A percentile compares a stretch with the other conserved stretches of the same genome.
phyloP scores from a whole-genome alignment of 2,797 vertebrate genomes.

The Oceanodroma leucorhoa region DNA sequence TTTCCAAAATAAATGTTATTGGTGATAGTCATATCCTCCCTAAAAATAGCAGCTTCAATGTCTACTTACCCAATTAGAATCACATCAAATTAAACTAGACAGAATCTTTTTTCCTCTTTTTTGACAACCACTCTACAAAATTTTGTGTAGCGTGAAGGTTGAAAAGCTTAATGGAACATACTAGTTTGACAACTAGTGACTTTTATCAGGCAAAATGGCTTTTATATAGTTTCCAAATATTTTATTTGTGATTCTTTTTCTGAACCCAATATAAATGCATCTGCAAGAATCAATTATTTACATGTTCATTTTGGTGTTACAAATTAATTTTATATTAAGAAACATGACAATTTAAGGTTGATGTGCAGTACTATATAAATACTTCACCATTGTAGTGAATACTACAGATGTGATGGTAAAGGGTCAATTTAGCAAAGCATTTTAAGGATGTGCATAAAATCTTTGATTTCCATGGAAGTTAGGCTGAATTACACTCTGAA shows the following conservation, averaged over 20 bases:
- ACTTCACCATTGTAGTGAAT: neutral
- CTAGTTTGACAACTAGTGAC: neutral
- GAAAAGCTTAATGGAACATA: neutral
- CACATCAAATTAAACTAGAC: neutral
- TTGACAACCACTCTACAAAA: neutral
- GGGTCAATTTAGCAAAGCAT: neutral
- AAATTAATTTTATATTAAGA: neutral
- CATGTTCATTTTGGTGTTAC: neutral
- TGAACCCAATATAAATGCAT: neutral
- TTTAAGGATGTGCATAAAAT: neutral
- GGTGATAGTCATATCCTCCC: accelerated
- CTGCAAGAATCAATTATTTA: neutral
- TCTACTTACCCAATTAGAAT: neutral
- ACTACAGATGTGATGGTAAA: neutral
- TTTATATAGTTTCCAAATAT: neutral
- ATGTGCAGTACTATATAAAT: neutral
- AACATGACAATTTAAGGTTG: neutral
- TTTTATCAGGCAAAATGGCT: neutral
- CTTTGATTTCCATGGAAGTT: neutral
- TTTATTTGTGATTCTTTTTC: neutral
- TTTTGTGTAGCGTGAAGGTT: neutral
- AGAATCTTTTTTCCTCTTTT: neutral
- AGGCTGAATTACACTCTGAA: neutral
- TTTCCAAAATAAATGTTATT: neutral
- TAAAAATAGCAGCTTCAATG: neutral